Evolutionary conservation across 2,888 invertebrate genomes (phyloP).

Genomic region (Coelogynopora nodosa): DNA sequence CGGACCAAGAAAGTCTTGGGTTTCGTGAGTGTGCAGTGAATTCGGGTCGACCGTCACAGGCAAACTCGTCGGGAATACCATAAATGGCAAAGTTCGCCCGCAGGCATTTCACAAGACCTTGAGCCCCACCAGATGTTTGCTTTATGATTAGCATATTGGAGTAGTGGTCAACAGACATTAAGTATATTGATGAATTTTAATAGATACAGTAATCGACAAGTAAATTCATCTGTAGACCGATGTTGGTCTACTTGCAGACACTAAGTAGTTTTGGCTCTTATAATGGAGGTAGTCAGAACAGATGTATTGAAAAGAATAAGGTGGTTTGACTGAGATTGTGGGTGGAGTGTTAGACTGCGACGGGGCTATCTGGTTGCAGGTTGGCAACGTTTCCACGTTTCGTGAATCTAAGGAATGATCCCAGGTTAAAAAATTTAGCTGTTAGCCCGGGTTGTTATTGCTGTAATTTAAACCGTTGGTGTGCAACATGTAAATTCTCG

Average conservation of each 20-base stretch:
- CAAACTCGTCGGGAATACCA: slow-evolving; percentile 29
- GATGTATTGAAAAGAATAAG: slow-evolving; percentile 42
- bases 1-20: not conserved
- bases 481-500: not conserved
- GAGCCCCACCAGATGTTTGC: slow-evolving; percentile 19
- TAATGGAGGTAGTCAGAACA: slow-evolving; percentile 37
- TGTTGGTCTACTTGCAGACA: too few relatives aligned
- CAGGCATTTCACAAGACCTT: slow-evolving; percentile 19
- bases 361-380: slow-evolving; percentile 16
- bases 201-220: too few relatives aligned
- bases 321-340: not conserved
- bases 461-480: not conserved
- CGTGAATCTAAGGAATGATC: not conserved
- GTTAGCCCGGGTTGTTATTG: not conserved
- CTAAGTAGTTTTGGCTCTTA: slow-evolving; percentile 30
- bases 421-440: not conserved
- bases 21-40: slow-evolving; percentile 21
- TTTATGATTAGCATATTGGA: slow-evolving; percentile 25
- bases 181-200: not conserved
- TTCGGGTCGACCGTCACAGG: slow-evolving; percentile 35
- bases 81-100: slow-evolving; percentile 33
- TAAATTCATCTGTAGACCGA: too few relatives aligned
- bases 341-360: not conserved
- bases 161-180: slow-evolving; percentile 35
- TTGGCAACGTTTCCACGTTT: not conserved